Percentiles rank a stretch among this genome's conserved stretches.
phyloP scores from a whole-genome alignment of 2,113 vertebrate species.

The Andinoacara biseriatus region DNA sequence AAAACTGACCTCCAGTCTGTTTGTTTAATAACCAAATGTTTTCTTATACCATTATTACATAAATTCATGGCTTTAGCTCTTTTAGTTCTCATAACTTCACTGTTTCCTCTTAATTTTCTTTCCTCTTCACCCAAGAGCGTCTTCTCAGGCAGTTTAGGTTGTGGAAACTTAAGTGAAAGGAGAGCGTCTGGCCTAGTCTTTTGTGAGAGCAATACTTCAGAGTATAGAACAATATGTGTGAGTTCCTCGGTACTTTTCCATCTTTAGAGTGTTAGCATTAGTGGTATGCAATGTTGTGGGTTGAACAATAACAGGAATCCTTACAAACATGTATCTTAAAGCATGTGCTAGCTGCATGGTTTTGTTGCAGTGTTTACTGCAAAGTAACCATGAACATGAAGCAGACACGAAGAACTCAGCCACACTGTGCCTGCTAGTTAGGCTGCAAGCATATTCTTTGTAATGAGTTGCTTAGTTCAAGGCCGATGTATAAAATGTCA shows the following conservation, averaged over 20 bases:
- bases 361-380: not conserved
- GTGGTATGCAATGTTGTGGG: conserved; percentile 53
- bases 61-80: not conserved
- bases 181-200: conserved; percentile 96
- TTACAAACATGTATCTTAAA: conserved; percentile 33
- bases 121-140: conserved; percentile 87
- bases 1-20: not conserved
- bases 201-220: conserved; percentile 91
- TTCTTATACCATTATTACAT: not conserved
- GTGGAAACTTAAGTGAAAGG: conserved; percentile 93
- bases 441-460: not conserved
- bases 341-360: conserved; percentile 84
- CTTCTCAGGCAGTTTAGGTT: conserved; percentile 96
- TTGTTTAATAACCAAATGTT: not conserved
- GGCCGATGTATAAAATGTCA: conserved; percentile 2
- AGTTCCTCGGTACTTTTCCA: conserved; percentile 83
- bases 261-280: conserved; percentile 67
- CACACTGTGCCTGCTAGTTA: not conserved
- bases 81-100: conserved; percentile 21
- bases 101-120: conserved; percentile 72
- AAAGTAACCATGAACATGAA: conserved; percentile 56
- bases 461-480: conserved; percentile 31
- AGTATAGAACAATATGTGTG: conserved; percentile 93
- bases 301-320: conserved; percentile 52
- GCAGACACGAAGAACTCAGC: not conserved